Base-by-base conservation (phyloP, 2,888 invertebrate species). In the Troilus luridus region DNA sequence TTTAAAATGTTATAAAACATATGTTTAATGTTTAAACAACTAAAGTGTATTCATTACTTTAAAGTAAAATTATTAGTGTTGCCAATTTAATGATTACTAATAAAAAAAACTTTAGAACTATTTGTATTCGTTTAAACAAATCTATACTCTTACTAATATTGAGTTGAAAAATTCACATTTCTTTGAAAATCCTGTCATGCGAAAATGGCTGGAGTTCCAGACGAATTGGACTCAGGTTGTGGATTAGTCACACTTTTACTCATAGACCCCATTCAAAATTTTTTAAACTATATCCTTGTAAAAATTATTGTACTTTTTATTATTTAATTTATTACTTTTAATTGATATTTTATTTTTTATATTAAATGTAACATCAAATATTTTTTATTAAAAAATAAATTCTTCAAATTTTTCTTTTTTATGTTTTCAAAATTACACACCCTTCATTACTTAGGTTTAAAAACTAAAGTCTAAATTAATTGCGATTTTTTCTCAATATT, bases 211-310 rank as follows among this genome's bases (percentile, higher is more conserved):
- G 72, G 72, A 77, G 17, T 19, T 77, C 72, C 41, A 77, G 72
- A 77, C 72, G 72, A 77, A 77, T 77, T 77, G 72, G 72, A 77
- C 41, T 77, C 72, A 77, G 41, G 27, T 72, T 14, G 72, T 77
- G 72, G 19, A 77, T 77, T 77, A 27, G 72, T 41, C 72, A 77
- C 72, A 77, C 72, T 77, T 77, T 77, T 77, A 77, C 72, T 77
- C 72, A 77, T 41, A 77, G 72, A 77, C 72, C 72, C 72, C 72
- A 27, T 77, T 77, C 17, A 41, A 41, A 41, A 27, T 77, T 77
- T 27, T 77, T 41, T 27, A 7, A 27, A 72, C 41, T 41, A 8
- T 77, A n/a, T 9, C 5, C 14, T 77, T 9, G 7, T 41, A 77
- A 77, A 17, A 77, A 17, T 8, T 27, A 24, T 67, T 24, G n/a